These are phyloP conservation scores for Buphagus erythrorhynchus DNA, from an alignment of 2,797 vertebrate species.

Conservation along the genomic window DNA sequence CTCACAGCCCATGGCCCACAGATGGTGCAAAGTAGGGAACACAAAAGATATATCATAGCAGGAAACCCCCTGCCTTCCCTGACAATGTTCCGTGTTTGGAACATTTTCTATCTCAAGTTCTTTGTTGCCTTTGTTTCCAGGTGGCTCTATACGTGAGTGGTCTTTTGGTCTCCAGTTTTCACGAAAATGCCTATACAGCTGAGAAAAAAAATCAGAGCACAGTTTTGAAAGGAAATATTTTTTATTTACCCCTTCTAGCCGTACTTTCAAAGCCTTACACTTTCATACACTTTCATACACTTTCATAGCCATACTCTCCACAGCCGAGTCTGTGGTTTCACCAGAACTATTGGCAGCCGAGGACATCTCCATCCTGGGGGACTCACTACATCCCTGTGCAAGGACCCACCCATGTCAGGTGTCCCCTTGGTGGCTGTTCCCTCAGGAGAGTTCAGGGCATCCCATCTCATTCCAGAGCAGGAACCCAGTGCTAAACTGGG, in stretches of 20 bases:
- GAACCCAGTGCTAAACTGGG: not conserved
- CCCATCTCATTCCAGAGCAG: not conserved
- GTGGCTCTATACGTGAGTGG: accelerated
- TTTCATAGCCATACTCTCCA: not conserved
- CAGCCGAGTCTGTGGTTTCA: accelerated
- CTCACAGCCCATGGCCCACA: not conserved
- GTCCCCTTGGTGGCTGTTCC: not conserved
- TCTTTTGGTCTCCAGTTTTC: not conserved
- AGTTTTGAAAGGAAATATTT: not conserved
- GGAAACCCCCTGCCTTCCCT: not conserved
- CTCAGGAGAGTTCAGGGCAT: not conserved
- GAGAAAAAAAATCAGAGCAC: not conserved
- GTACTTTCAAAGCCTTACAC: not conserved
- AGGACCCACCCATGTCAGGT: not conserved
- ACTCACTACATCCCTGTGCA: accelerated
- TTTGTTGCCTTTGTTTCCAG: not conserved
- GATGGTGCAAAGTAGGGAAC: not conserved
- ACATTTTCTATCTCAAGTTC: not conserved
- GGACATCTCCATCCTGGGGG: not conserved
- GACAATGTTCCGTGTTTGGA: accelerated
- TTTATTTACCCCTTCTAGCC: not conserved
- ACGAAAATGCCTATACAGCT: accelerated
- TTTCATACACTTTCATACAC: not conserved
- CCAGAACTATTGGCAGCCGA: not conserved
- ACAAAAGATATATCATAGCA: not conserved